Evolutionary conservation across 2,113 vertebrate genomes (phyloP), one percentile per base, ranked within the genome.

Genomic region (Lucifuga dentata): DNA sequence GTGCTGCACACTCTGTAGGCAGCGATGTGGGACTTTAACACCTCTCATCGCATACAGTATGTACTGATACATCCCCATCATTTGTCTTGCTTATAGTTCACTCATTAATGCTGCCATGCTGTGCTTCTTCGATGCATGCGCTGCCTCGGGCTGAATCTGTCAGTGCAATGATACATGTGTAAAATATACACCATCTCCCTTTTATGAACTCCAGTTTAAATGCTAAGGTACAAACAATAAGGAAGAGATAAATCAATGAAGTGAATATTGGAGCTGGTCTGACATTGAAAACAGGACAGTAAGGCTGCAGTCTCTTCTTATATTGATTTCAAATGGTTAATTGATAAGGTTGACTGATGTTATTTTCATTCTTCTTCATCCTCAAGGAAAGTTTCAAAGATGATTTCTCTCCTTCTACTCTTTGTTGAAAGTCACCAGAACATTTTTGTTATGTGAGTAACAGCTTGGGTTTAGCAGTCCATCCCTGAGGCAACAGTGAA

Each of bases 381-480:
- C 26, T 29, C 7, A 5, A 29, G 26, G 26, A 29, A 29, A 29
- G 7, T 13, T 32, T 29, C 26, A 50, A 50, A 50, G 48, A 32
- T 46, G 19, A 1, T 13, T 11, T 21, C 2, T 20, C 19, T 46
- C 5, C 26, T 12, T 12, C 26, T 46, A 38, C 68, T 70, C 6
- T 52, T 62, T 52, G 17, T 19, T 57, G n/a, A 79, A 61, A 59
- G 26, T 10, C 56, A 43, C 9, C 60, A 53, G n/a, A 48, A 16
- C 21, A 4, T 13, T 23, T 39, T 44, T 60, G 64, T 74, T 45
- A 41, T 68, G 58, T 57, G 23, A 73, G 49, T 39, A 80, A 80
- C 84, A 85, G 84, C 70, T 82, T 65, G 72, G 53, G 29, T 78
- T 80, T 49, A 73, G 41, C 68, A 43, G 55, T 68, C 45, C 1